These are phyloP conservation scores for Caenorhabditis virilis DNA, from an alignment of 2,888 invertebrate species.

Conservation along the genomic window DNA sequence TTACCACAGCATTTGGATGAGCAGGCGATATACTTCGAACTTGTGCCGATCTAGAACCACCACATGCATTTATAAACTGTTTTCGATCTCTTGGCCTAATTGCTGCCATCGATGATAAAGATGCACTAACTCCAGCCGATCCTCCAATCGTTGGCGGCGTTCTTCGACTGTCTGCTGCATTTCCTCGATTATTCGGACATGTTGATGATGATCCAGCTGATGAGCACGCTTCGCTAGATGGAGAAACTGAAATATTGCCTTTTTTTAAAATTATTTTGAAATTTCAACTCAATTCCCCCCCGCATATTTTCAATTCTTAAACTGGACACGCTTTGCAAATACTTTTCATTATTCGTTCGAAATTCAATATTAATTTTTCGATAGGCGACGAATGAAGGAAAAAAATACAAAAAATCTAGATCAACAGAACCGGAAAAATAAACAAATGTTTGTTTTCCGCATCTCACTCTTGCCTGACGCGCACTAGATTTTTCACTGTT, in stretches of 20 bases:
- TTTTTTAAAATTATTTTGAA: no score
- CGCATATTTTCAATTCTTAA: neutral
- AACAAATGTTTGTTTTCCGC: slow-evolving; percentile 40
- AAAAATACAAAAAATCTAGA: no score
- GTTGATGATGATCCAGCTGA: slow-evolving; percentile 33
- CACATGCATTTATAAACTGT: slow-evolving; percentile 7
- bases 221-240: slow-evolving; percentile 41
- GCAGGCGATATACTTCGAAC: slow-evolving; percentile 44
- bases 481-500: neutral
- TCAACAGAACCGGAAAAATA: slow-evolving; percentile 30
- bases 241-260: slow-evolving; percentile 48
- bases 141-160: neutral
- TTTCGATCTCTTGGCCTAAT: slow-evolving; percentile 15
- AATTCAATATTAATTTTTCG: no score
- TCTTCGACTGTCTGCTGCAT: no score
- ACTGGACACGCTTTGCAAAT: neutral
- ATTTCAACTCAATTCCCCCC: no score
- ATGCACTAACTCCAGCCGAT: no score
- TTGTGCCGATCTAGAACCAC: slow-evolving; percentile 10
- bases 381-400: no score
- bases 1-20: slow-evolving; percentile 42
- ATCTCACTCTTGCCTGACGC: slow-evolving; percentile 28
- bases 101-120: no score
- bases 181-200: neutral
- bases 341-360: neutral